Evolutionary conservation across 2,888 invertebrate genomes (phyloP).

Genomic region (Siphlonurus alternatus): DNA sequence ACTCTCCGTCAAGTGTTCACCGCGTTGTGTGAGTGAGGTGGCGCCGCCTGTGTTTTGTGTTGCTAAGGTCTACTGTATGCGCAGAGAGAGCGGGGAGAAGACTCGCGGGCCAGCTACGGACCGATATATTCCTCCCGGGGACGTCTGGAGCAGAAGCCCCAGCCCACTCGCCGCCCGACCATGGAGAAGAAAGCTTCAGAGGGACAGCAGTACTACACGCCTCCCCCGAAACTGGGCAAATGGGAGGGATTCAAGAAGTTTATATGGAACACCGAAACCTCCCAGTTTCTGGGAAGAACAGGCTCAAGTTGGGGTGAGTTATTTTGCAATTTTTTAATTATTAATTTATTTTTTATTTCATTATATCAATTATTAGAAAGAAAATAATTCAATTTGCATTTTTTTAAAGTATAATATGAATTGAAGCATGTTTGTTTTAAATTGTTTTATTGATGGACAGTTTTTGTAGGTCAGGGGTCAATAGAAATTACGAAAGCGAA

Average conservation of each 20-base stretch:
- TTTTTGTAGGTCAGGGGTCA: too few relatives aligned
- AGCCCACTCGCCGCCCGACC: not conserved
- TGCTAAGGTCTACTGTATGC: not conserved
- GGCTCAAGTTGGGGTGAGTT: conserved; percentile 90
- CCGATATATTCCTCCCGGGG: conserved; percentile 11
- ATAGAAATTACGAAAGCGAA: too few relatives aligned
- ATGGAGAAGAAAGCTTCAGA: not conserved
- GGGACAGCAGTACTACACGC: conserved; percentile 45
- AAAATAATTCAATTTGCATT: too few relatives aligned
- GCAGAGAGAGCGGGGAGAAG: not conserved
- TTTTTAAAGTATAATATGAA: too few relatives aligned
- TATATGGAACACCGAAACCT: conserved; percentile 83
- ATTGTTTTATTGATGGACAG: too few relatives aligned
- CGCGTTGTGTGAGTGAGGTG: too few relatives aligned
- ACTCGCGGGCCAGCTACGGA: conserved; percentile 13
- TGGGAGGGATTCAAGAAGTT: conserved; percentile 75
- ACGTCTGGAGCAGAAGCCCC: not conserved
- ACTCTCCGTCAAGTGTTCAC: too few relatives aligned
- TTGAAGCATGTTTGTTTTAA: too few relatives aligned
- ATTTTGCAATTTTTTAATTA: not conserved
- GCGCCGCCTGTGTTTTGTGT: too few relatives aligned
- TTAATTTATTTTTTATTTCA: not conserved
- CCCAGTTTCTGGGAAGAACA: conserved; percentile 79
- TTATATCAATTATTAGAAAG: too few relatives aligned
- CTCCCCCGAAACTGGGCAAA: conserved; percentile 63